phyloP scores from a whole-genome alignment of 64 coral and sea anemone genomes.

The Porites lutea region DNA sequence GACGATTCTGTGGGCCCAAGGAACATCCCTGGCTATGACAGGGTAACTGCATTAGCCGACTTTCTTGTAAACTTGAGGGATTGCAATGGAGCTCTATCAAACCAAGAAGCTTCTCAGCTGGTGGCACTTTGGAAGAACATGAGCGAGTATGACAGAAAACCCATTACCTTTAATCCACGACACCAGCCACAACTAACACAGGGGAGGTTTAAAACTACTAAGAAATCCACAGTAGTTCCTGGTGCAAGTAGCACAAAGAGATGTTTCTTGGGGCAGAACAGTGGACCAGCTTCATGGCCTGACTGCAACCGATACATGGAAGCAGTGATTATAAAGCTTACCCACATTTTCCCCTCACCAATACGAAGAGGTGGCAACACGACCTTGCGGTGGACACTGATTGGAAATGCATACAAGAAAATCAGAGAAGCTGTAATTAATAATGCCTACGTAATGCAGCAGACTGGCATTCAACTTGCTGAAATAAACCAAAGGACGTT shows the following conservation, averaged over 20 bases:
- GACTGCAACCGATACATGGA: constrained; percentile 70
- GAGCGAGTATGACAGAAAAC: not conserved
- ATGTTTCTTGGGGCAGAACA: constrained; percentile 54
- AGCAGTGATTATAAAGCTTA: constrained; percentile 12
- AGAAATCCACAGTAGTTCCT: constrained; percentile 37
- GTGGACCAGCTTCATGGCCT: constrained; percentile 59
- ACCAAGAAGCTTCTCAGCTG: constrained; percentile 1
- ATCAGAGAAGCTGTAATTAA: constrained; percentile 5
- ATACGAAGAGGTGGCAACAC: not conserved
- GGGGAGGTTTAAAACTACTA: constrained; percentile 1
- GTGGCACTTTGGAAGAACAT: constrained; percentile 7
- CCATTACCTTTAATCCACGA: not conserved
- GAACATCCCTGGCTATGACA: constrained; percentile 2
- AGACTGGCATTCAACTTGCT: constrained; percentile 42
- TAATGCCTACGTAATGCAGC: constrained; percentile 7
- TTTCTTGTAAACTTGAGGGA: not conserved
- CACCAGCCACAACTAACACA: not conserved
- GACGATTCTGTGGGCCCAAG: not conserved
- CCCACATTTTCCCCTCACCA: not conserved
- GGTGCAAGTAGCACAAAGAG: constrained; percentile 17
- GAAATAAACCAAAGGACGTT: constrained; percentile 67
- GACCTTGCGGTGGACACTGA: not conserved
- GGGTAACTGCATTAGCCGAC: not conserved
- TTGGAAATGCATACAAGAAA: not conserved
- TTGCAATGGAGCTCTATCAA: constrained; percentile 9